phyloP scores from a whole-genome alignment of 1,140 invertebrate species.

The Halictus rubicundus region DNA sequence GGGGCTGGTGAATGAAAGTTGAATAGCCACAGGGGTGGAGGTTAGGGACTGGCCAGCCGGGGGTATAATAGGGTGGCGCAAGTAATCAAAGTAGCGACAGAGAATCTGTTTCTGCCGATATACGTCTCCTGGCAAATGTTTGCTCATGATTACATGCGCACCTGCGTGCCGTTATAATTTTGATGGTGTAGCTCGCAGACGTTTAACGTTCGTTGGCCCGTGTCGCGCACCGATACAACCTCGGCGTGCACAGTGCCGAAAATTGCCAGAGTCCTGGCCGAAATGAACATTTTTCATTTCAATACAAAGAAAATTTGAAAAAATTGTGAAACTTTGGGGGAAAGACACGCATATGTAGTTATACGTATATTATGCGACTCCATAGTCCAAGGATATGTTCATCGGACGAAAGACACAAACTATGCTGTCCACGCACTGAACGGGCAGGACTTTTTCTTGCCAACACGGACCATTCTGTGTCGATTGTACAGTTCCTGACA shows the following conservation, averaged over 20 bases:
- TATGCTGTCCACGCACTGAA: no score
- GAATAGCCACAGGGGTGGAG: background rate
- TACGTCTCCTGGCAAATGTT: conserved; percentile 32
- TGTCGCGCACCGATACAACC: background rate
- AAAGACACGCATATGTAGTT: no score
- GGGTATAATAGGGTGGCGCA: conserved; percentile 18
- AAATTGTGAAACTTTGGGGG: no score
- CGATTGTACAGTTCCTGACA: no score
- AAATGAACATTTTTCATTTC: no score
- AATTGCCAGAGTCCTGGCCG: background rate
- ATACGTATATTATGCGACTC: no score
- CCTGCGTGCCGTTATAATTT: conserved; percentile 28
- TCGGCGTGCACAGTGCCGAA: background rate
- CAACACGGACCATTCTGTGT: no score
- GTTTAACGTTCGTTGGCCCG: background rate
- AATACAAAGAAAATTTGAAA: no score
- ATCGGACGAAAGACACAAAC: no score
- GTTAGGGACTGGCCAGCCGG: background rate
- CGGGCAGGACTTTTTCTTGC: no score
- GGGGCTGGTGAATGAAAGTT: background rate
- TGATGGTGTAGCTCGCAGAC: conserved; percentile 1
- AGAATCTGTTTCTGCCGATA: conserved; percentile 20
- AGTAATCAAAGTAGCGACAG: conserved; percentile 18
- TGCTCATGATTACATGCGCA: conserved; percentile 17
- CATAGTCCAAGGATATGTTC: no score